phyloP scores from a whole-genome alignment of 2,888 invertebrate species.

The Hypercompe scribonia region DNA sequence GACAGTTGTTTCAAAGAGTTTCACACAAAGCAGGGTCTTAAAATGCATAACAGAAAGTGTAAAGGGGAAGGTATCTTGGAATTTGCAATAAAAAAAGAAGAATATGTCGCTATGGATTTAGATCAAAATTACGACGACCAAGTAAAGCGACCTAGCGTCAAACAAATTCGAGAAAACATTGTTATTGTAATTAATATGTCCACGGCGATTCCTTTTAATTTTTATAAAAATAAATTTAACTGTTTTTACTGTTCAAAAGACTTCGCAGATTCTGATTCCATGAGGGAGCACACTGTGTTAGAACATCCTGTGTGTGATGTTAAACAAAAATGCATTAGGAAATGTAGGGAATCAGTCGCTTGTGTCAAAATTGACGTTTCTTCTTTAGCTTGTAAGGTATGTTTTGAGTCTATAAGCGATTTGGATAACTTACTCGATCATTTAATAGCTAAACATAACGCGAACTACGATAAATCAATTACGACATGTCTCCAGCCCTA shows the following conservation, averaged over 20 bases:
- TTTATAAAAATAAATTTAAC: slow-evolving; percentile 81
- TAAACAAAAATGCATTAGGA: slow-evolving; percentile 76
- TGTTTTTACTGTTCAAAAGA: slow-evolving; percentile 83
- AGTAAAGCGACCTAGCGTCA: slow-evolving; percentile 73
- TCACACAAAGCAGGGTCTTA: slow-evolving; percentile 78
- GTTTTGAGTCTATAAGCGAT: slow-evolving; percentile 72
- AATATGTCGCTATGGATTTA: slow-evolving; percentile 67
- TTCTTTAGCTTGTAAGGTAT: slow-evolving; percentile 75
- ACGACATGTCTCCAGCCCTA: slow-evolving; percentile 80
- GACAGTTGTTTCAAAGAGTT: slow-evolving; percentile 76
- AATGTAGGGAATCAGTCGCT: slow-evolving; percentile 79
- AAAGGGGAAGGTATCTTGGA: slow-evolving; percentile 68
- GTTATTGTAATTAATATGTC: slow-evolving; percentile 81
- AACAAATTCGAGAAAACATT: slow-evolving; percentile 78
- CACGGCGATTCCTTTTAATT: slow-evolving; percentile 81
- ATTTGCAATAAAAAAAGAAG: slow-evolving; percentile 70
- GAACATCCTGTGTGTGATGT: slow-evolving; percentile 77
- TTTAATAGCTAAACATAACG: slow-evolving; percentile 74
- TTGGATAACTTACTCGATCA: slow-evolving; percentile 75
- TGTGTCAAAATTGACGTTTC: slow-evolving; percentile 82
- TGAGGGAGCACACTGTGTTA: slow-evolving; percentile 75
- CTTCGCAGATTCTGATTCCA: slow-evolving; percentile 75
- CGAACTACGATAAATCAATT: slow-evolving; percentile 77
- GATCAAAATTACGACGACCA: slow-evolving; percentile 69
- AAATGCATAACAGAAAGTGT: slow-evolving; percentile 78